A percentile compares a stretch with the other conserved stretches of the same genome.
phyloP scores from a whole-genome alignment of 2,113 vertebrate species.

The Brienomyrus brachyistius region DNA sequence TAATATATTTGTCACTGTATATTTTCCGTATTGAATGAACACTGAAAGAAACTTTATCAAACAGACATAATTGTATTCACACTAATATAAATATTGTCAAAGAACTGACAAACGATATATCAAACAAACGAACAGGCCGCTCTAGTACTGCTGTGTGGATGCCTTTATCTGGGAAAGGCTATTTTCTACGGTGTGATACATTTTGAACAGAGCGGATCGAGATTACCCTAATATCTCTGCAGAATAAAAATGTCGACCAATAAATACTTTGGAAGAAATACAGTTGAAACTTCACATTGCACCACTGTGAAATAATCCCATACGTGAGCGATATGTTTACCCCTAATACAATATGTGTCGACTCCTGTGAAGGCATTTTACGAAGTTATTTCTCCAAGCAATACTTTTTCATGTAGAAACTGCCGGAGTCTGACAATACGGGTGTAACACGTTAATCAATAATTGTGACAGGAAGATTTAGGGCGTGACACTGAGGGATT shows the following conservation, averaged over 20 bases:
- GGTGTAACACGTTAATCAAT: neutral
- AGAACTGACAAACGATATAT: neutral
- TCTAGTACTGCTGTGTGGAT: neutral
- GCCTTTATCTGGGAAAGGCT: neutral
- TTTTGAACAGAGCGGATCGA: neutral
- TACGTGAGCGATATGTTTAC: neutral
- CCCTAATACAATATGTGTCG: neutral
- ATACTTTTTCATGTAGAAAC: neutral
- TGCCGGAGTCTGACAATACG: neutral
- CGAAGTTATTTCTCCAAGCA: neutral
- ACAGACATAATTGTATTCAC: neutral
- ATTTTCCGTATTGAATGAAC: neutral
- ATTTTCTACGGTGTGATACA: neutral
- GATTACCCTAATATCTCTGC: neutral
- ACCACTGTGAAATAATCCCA: neutral
- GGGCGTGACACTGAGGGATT: constrained; percentile 5
- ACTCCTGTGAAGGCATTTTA: neutral
- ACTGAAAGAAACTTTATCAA: neutral
- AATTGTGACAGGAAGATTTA: neutral
- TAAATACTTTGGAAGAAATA: neutral
- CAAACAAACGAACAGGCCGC: no score
- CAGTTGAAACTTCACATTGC: neutral
- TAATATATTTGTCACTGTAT: neutral
- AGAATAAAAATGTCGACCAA: neutral
- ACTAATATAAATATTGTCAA: neutral